Evolutionary conservation across 2,888 invertebrate genomes (phyloP).

Genomic region (Meteorus cinctellus): DNA sequence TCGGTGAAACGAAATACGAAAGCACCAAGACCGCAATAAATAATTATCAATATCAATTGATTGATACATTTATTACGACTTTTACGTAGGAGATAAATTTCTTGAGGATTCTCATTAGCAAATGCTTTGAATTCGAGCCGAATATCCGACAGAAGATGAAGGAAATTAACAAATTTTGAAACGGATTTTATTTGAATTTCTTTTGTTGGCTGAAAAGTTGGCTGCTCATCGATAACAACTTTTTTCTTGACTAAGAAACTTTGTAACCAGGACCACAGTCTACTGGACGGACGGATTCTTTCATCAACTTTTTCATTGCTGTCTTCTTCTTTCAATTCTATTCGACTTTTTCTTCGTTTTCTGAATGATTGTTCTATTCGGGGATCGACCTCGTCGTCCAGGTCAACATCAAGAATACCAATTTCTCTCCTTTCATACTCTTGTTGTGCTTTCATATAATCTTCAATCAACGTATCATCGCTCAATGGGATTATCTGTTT

Average conservation of each 20-base stretch:
- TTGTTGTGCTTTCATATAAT: slow-evolving; percentile 61
- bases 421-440: slow-evolving; percentile 56
- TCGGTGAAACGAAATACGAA: slow-evolving; percentile 88
- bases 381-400: slow-evolving; percentile 49
- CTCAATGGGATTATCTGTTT: slow-evolving; percentile 70
- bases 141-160: slow-evolving; percentile 58
- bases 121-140: slow-evolving; percentile 74
- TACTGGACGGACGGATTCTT: background rate
- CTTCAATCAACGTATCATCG: slow-evolving; percentile 60
- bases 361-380: slow-evolving; percentile 51
- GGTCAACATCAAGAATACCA: slow-evolving; percentile 59
- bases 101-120: slow-evolving; percentile 75
- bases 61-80: slow-evolving; percentile 81
- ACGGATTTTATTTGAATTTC: slow-evolving; percentile 22
- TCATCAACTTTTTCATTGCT: background rate
- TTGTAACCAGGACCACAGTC: slow-evolving; percentile 42
- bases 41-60: slow-evolving; percentile 80
- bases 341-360: slow-evolving; percentile 63
- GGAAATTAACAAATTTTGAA: slow-evolving; percentile 58
- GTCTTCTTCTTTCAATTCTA: background rate
- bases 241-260: slow-evolving; percentile 61
- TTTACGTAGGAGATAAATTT: slow-evolving; percentile 76
- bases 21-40: slow-evolving; percentile 86
- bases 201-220: slow-evolving; percentile 18
- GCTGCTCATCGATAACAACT: slow-evolving; percentile 38